Evolutionary conservation across 2,888 invertebrate species (phyloP).

Genomic region (Tiphia femorata): DNA sequence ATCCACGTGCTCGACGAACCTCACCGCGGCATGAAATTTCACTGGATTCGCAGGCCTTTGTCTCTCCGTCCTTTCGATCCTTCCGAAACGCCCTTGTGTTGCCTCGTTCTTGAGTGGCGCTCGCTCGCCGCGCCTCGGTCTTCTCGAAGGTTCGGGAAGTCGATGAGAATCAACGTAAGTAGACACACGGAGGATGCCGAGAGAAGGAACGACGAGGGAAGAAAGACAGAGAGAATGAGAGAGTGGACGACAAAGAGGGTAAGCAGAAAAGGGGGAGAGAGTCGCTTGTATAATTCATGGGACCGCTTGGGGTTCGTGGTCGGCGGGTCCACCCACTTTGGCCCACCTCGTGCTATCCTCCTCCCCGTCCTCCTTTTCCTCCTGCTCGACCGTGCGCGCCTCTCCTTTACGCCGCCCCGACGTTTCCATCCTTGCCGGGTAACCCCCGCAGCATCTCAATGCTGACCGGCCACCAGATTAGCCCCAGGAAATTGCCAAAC

Average conservation of each 20-base stretch:
- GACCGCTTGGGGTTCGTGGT: slow-evolving; percentile 59
- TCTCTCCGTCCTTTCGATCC: too few relatives aligned
- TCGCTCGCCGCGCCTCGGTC: too few relatives aligned
- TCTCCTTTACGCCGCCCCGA: slow-evolving; percentile 21
- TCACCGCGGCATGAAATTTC: too few relatives aligned
- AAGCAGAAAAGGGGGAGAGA: slow-evolving; percentile 20
- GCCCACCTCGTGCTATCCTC: slow-evolving; percentile 16
- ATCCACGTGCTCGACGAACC: too few relatives aligned
- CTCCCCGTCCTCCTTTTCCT: slow-evolving; percentile 17
- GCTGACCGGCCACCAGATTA: slow-evolving; percentile 68
- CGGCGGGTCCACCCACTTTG: slow-evolving; percentile 45
- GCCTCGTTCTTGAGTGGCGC: too few relatives aligned
- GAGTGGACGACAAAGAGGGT: slow-evolving; percentile 7
- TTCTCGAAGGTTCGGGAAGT: background rate
- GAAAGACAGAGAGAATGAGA: background rate
- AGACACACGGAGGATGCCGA: background rate
- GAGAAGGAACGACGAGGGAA: background rate
- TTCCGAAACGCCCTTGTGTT: too few relatives aligned
- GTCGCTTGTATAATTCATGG: slow-evolving; percentile 68
- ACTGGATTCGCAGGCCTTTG: too few relatives aligned
- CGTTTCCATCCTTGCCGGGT: slow-evolving; percentile 31
- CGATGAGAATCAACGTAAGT: too few relatives aligned
- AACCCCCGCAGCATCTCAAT: slow-evolving; percentile 65
- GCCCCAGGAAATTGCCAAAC: slow-evolving; percentile 69
- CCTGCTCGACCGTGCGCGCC: slow-evolving; percentile 21